Base-by-base conservation (phyloP, 2,888 invertebrate genomes). In the Eupithecia exiguata region DNA sequence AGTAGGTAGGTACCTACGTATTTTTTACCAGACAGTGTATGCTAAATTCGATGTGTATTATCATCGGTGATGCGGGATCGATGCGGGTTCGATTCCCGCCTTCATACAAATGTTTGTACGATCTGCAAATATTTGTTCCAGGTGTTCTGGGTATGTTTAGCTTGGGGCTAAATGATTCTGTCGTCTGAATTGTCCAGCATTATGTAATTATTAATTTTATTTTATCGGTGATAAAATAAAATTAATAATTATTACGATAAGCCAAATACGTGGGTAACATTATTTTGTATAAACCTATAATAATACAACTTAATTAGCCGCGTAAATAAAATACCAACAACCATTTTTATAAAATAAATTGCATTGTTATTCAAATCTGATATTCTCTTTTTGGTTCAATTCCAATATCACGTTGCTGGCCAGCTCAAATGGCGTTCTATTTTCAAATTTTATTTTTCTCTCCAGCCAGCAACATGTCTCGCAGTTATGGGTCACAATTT, bases 401-500 rank as follows among this genome's bases (percentile, higher is more conserved):
- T 79, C 78, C 79, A 79, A 80, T 79, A 80, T 79, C 75, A 74
- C 70, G 75, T 77, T 75, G 76, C 75, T 76, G 82, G 81, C 81
- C 82, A 82, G 74, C 75, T 74, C 75, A 36, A 63, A 78, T 79
- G 75, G 82, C 78, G 79, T 82, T 80, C 80, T 78, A 83, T 85
- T 86, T 84, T 80, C 76, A 79, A 84, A 86, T 84, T 86, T 89
- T 89, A 88, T 89, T 87, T 88, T 87, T 84, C 86, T 83, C 83
- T 83, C 77, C 83, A 84, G 86, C 83, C 84, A 87, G 87, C 88
- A 88, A 90, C 90, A 89, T 91, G 90, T 91, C 88, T 86, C 85
- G 83, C 85, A 88, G 89, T 92, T 92, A 92, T 90, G 92, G 93
- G 92, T 92, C 92, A 92, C 93, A 93, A 92, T 94, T 93, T 91